A percentile compares a stretch with the other conserved stretches of the same genome.
Evolutionary conservation across 37 sponge, comb jelly and placozoan species (phyloP).

Genomic region (Axinella damicornis): DNA sequence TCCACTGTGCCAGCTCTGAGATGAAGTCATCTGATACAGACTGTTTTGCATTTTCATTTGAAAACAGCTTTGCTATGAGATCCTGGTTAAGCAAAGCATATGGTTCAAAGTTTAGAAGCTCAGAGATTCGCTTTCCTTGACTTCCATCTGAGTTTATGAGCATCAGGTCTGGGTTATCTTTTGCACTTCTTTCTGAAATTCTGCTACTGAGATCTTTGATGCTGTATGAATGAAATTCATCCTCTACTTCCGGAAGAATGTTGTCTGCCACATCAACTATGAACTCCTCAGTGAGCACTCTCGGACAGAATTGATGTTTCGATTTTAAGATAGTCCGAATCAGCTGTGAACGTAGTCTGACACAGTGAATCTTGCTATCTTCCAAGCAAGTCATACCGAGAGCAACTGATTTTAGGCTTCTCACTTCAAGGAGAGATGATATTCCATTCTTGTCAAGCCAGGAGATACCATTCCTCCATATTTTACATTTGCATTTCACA

Average conservation of each 20-base stretch:
- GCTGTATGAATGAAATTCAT: no score
- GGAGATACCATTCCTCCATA: slow-evolving; percentile 24
- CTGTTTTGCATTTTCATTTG: no score
- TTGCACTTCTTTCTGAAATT: no score
- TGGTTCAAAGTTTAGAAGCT: slow-evolving; percentile 29
- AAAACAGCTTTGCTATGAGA: no score
- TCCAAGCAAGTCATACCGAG: neutral
- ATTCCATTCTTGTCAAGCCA: slow-evolving; percentile 15
- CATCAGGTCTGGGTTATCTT: no score
- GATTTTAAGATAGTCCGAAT: slow-evolving; percentile 3
- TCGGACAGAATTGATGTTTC: neutral
- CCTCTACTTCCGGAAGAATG: no score
- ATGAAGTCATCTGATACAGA: no score
- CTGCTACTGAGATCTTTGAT: no score
- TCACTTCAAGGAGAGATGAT: slow-evolving; percentile 7
- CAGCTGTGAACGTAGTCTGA: slow-evolving; percentile 8
- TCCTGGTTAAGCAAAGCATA: neutral
- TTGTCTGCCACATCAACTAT: neutral
- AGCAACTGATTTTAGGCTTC: neutral
- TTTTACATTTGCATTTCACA: neutral
- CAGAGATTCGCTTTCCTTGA: neutral
- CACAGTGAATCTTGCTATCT: slow-evolving; percentile 6
- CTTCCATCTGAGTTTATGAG: no score
- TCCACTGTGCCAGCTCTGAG: no score
- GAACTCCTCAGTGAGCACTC: neutral